Evolutionary conservation across 2,797 vertebrate genomes (phyloP).

Genomic region (Otolemur crassicaudatus): DNA sequence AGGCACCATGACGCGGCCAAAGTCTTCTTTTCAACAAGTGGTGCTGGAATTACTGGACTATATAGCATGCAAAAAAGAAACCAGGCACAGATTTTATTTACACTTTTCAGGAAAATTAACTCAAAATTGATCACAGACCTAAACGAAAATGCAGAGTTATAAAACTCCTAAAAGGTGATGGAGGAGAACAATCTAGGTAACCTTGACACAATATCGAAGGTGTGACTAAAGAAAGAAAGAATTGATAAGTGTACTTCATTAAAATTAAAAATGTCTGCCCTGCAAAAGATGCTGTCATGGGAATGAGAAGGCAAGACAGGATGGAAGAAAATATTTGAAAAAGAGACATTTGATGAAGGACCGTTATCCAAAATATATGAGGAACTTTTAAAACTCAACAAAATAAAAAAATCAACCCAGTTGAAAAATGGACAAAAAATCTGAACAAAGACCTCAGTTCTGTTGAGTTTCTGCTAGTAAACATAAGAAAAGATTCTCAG

Average conservation of each 20-base stretch:
- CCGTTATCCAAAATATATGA: neutral
- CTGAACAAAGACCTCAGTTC: neutral
- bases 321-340: neutral
- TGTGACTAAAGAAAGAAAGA: neutral
- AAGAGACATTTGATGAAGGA: neutral
- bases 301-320: neutral
- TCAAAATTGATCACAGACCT: neutral
- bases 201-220: neutral
- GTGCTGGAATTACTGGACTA: neutral
- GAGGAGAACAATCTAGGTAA: neutral
- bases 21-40: neutral
- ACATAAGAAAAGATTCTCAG: neutral
- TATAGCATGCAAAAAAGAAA: neutral
- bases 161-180: neutral
- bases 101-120: neutral
- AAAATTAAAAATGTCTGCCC: neutral
- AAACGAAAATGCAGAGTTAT: neutral
- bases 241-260: neutral
- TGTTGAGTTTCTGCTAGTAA: neutral
- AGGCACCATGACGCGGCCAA: neutral
- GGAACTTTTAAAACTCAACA: neutral
- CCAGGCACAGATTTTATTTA: neutral
- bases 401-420: neutral
- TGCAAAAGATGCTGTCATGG: neutral
- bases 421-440: neutral